Evolutionary conservation across 2,113 vertebrate species (phyloP), one percentile per base, ranked within the genome.

Genomic region (Chloropsis hardwickii): DNA sequence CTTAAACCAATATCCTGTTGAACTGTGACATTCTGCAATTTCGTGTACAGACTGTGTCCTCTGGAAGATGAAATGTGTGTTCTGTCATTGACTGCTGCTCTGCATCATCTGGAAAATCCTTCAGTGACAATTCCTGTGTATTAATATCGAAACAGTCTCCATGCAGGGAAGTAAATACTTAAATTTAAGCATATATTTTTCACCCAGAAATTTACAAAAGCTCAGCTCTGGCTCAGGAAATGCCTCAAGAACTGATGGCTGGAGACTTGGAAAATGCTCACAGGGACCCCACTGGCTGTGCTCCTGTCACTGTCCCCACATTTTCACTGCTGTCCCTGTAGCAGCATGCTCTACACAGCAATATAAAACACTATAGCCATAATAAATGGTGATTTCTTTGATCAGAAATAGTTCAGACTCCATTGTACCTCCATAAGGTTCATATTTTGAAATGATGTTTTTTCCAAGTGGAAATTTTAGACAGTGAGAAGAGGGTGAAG

Each of bases 301-400:
- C 3, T 31, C n/a, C 24, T 74, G 78, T n/a, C n/a, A 13, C 1
- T 61, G 57, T 27, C 42, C 72, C 47, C 25, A 1, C 0, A 1
- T 6, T 70, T 11, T 25, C 62, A 25, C 25, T 42, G 35, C 47
- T 82, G 14, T 35, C n/a, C 33, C 40, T 47, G 29, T 0, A 12
- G 9, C 10, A 21, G 5, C 7, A 23, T 7, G 8, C 20, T 60
- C n/a, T 25, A 23, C 18, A 29, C 31, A 37, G 44, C 4, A 33
- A 44, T 8, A 44, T 7, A 48, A 66, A 94, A 14, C 28, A 53
- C 20, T 14, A 35, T 62, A 66, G 64, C 31, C 31, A 14, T 4
- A 40, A 53, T 12, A 53, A 53, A 47, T 21, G 24, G 39, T 61
- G 24, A 84, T 39, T 6, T 13, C 24, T 80, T 33, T 44, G 14